Percentiles rank a stretch among this genome's conserved stretches.
Conservation (phyloP, 2,888 invertebrate genomes). For the Rotaria macrura region DNA sequence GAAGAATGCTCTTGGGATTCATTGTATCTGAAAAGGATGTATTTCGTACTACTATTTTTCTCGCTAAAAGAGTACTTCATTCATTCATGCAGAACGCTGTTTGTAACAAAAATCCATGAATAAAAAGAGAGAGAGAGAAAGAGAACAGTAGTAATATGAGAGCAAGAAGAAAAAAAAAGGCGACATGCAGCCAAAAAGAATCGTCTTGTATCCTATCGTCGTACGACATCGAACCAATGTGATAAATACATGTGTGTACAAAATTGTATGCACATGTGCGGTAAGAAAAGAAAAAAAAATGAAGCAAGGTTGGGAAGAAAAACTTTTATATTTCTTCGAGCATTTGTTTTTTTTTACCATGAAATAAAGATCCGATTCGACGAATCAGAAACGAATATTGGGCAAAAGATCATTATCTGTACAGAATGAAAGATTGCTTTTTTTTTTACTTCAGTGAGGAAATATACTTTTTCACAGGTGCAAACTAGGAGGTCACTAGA, state of each 20-base stretch:
- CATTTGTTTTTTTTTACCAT: not conserved
- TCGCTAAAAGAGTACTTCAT: not conserved
- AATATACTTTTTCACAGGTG: no score
- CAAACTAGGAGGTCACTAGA: no score
- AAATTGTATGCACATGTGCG: not conserved
- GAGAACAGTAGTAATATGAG: not conserved
- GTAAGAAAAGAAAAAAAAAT: not conserved
- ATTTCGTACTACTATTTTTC: no score
- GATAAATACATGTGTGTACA: not conserved
- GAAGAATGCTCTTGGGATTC: not conserved
- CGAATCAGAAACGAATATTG: not conserved
- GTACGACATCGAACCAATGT: not conserved
- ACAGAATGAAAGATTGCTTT: not conserved
- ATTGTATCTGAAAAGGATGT: no score
- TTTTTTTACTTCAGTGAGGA: no score
- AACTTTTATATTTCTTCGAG: not conserved
- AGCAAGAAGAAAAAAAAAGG: not conserved
- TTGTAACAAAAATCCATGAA: not conserved
- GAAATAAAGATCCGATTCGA: not conserved
- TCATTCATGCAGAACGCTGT: not conserved
- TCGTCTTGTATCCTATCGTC: not conserved
- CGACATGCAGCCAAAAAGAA: not conserved
- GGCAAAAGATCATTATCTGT: not conserved
- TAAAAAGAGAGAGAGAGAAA: not conserved
- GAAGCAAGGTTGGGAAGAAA: not conserved